Base-by-base conservation (phyloP, 2,888 invertebrate species). In the Drosophila paracracens region DNA sequence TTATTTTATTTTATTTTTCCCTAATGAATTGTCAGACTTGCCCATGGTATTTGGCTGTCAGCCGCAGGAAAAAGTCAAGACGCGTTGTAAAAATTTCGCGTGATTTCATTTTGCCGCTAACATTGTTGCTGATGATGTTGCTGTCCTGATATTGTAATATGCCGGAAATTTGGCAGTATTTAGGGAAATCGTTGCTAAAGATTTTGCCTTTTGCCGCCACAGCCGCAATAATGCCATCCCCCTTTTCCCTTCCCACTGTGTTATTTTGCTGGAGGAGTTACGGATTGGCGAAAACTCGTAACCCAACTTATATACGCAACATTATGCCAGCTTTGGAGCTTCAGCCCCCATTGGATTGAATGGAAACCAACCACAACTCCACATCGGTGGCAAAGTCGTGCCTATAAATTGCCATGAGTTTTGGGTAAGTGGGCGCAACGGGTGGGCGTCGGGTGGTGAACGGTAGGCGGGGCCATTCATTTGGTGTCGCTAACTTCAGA, bases 171-270 rank as follows among this genome's bases (percentile, higher is more conserved):
- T 84, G 86, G 83, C 84, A 88, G 91, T 89, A 86, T 90, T 90
- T 90, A 90, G 86, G 91, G 86, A 89, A 89, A 91, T 90, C 87
- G 90, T 89, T 86, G 85, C 78, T 83, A 82, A 89, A 87, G 82
- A 88, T 88, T 85, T 88, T 72, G 76, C 70, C 71, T 71, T 76
- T 70, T 51, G 46, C 46, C n/a, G 63, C 72, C 53, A 51, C 53
- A 56, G 63, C 58, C 68, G 36, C 72, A 71, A 74, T 51, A 73
- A 74, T 72, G 67, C 60, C 43, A 48, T 38, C 53, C 31, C 73
- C 65, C 65, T 58, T 62, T 50, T 63, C 43, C 56, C 78, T 63
- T 66, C 56, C 63, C 21, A 6, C 5, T 43, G 10, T 13, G 0
- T 21, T 21, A 5, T 66, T 51, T 46, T 36, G 64, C 29, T 25